Evolutionary conservation across 2,797 vertebrate species (phyloP).

Genomic region (Karalla daura): DNA sequence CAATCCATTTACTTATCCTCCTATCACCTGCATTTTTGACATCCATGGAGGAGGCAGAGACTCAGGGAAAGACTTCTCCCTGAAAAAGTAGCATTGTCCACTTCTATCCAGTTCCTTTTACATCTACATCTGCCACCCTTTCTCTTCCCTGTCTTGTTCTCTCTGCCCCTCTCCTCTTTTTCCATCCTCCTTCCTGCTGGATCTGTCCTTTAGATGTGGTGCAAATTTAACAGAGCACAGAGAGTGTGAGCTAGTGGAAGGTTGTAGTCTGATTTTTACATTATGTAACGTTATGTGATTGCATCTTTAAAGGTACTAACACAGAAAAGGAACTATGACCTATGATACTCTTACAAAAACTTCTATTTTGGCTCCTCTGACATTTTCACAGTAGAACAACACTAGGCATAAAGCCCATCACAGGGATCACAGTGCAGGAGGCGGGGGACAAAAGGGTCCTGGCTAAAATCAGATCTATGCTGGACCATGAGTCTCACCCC

Average conservation of each 20-base stretch:
- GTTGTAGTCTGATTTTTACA: constrained; percentile 39
- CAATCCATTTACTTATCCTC: constrained; percentile 64
- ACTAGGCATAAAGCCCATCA: neutral
- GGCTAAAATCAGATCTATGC: too few species aligned
- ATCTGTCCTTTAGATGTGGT: constrained; percentile 51
- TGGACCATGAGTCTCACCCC: too few species aligned
- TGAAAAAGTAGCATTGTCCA: constrained; percentile 67
- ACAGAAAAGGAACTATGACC: constrained; percentile 25
- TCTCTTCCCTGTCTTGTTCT: constrained; percentile 48
- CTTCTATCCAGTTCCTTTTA: constrained; percentile 72
- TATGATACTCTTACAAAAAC: constrained; percentile 11
- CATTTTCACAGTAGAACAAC: neutral
- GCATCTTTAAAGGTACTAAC: constrained; percentile 15
- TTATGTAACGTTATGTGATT: constrained; percentile 60
- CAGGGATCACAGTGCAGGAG: too few species aligned
- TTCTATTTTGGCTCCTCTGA: constrained; percentile 27
- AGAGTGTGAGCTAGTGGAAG: constrained; percentile 14
- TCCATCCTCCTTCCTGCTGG: constrained; percentile 34
- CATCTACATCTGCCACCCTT: constrained; percentile 74
- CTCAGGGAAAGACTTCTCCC: constrained; percentile 56
- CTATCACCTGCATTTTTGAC: constrained; percentile 65
- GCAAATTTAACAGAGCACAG: constrained; percentile 41
- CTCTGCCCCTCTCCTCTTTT: constrained; percentile 38
- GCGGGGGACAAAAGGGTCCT: too few species aligned
- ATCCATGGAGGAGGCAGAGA: constrained; percentile 46